These are phyloP conservation scores for Anguilla megastoma DNA, from an alignment of 2,797 vertebrate genomes.

Conservation along the genomic window DNA sequence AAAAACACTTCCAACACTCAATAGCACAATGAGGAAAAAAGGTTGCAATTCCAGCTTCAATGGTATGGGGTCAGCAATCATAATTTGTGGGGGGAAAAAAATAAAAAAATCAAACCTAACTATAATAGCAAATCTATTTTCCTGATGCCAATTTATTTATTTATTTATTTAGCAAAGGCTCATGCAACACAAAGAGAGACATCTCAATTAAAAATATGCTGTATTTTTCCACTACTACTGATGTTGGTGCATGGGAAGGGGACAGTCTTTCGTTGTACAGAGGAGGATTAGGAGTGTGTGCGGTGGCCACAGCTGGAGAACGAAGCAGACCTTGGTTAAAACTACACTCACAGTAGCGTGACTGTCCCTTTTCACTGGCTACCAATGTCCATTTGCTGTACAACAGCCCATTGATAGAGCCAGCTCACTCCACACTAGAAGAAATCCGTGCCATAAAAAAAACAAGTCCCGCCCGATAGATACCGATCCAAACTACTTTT, in stretches of 20 bases:
- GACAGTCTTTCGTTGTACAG: neutral
- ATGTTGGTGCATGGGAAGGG: conserved; percentile 46
- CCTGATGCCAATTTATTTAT: conserved; percentile 34
- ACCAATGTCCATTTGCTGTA: conserved; percentile 84
- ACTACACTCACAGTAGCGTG: conserved; percentile 86
- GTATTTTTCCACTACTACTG: conserved; percentile 21
- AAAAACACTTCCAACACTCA: conserved; percentile 62
- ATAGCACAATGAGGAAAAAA: conserved; percentile 54
- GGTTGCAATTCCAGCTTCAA: conserved; percentile 57
- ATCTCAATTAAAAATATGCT: conserved; percentile 42
- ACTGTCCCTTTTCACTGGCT: conserved; percentile 97
- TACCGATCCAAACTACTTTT: neutral
- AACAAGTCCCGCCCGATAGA: neutral
- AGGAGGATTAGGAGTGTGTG: neutral
- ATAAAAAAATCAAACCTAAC: conserved; percentile 41
- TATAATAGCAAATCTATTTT: conserved; percentile 50
- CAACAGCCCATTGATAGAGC: conserved; percentile 7
- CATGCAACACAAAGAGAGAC: conserved; percentile 44
- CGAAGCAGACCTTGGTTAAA: neutral
- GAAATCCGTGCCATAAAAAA: neutral
- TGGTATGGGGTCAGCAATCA: conserved; percentile 65
- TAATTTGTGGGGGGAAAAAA: conserved; percentile 55
- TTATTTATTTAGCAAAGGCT: conserved; percentile 32
- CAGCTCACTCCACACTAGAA: neutral
- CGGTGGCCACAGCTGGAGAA: neutral